Conservation (phyloP, 2,797 vertebrate species). For the Rhinoraja longicauda region DNA sequence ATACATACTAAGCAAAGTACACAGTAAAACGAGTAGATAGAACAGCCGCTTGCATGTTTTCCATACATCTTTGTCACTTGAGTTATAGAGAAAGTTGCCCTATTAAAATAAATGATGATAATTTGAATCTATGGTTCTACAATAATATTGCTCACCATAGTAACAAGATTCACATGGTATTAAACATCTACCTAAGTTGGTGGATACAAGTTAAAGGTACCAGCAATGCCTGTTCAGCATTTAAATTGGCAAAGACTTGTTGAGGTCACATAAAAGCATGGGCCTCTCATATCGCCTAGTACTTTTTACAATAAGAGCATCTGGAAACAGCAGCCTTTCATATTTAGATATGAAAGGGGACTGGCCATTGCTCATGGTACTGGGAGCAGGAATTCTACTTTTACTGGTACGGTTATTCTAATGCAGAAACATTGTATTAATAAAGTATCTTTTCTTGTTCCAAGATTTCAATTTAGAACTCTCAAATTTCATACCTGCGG, state of each 20-base stretch:
- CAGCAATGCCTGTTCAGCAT: constrained; percentile 10
- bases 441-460: constrained; percentile 13
- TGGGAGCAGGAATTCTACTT: neutral
- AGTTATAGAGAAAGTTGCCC: neutral
- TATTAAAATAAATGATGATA: neutral
- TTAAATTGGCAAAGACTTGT: neutral
- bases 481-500: constrained; percentile 19
- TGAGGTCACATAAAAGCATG: neutral
- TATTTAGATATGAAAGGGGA: neutral
- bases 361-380: neutral
- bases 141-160: neutral
- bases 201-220: neutral
- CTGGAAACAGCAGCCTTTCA: constrained; percentile 23
- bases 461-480: neutral
- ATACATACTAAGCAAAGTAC: too few species aligned
- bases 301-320: neutral
- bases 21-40: neutral
- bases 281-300: neutral
- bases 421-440: constrained; percentile 21
- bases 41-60: neutral
- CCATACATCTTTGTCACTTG: neutral
- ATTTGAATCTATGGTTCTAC: neutral
- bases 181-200: neutral
- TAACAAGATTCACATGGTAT: neutral
- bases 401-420: constrained; percentile 21